Conservation (phyloP, 2,888 invertebrate genomes). For the Emmelina monodactyla region DNA sequence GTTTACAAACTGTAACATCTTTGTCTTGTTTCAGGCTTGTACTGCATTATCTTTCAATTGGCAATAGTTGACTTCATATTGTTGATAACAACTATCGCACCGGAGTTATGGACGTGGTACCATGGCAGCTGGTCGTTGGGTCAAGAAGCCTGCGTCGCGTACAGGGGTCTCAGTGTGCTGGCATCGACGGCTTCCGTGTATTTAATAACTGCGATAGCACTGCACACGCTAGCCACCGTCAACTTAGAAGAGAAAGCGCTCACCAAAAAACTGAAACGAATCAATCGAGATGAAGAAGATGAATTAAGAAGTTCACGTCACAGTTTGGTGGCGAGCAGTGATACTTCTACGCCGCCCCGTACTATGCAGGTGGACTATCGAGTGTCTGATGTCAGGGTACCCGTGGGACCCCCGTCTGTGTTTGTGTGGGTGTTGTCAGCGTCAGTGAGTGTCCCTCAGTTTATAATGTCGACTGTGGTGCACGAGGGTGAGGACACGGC, state of each 20-base stretch:
- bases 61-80: constrained; percentile 55
- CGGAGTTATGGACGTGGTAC: constrained; percentile 63
- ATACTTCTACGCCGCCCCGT: constrained; percentile 52
- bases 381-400: constrained; percentile 41
- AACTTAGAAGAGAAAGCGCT: constrained; percentile 53
- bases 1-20: not conserved
- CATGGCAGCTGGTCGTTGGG: constrained; percentile 60
- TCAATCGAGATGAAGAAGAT: constrained; percentile 38
- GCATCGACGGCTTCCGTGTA: constrained; percentile 64
- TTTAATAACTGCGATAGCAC: constrained; percentile 61
- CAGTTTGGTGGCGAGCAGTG: constrained; percentile 54
- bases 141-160: constrained; percentile 52
- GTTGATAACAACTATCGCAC: constrained; percentile 44
- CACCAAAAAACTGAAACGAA: constrained; percentile 34
- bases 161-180: constrained; percentile 63
- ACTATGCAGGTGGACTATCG: constrained; percentile 65
- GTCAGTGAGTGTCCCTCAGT: constrained; percentile 68
- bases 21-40: constrained; percentile 51
- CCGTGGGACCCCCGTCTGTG: constrained; percentile 58
- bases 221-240: constrained; percentile 64
- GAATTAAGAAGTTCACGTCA: constrained; percentile 55
- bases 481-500: constrained; percentile 35
- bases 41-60: constrained; percentile 60
- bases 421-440: constrained; percentile 67
- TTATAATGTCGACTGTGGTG: constrained; percentile 57